phyloP scores from a whole-genome alignment of 2,113 vertebrate genomes.

The Reinhardtius hippoglossoides region DNA sequence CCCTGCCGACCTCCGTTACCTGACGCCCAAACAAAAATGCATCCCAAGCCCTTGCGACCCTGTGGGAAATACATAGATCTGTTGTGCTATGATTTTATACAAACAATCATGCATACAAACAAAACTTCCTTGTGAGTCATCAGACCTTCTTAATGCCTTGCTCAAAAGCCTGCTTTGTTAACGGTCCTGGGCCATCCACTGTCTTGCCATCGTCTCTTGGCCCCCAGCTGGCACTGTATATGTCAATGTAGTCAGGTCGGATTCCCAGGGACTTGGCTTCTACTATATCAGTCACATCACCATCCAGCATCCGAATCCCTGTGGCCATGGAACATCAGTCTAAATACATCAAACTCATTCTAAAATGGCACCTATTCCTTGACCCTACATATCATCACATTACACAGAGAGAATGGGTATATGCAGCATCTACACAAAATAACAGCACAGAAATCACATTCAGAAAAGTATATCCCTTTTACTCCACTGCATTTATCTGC shows the following conservation, averaged over 20 bases:
- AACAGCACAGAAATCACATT: too few species aligned
- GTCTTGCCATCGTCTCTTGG: constrained; percentile 96
- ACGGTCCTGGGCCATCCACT: constrained; percentile 91
- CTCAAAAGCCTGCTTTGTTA: constrained; percentile 92
- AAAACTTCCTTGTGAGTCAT: not conserved
- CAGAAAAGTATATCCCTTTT: too few species aligned
- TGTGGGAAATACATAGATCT: constrained; percentile 50
- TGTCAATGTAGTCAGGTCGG: constrained; percentile 93
- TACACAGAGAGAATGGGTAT: too few species aligned
- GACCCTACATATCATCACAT: too few species aligned
- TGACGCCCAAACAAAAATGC: constrained; percentile 93
- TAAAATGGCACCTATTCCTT: too few species aligned
- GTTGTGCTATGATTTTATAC: not conserved
- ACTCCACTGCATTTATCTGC: too few species aligned
- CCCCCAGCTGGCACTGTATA: constrained; percentile 97
- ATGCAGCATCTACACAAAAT: too few species aligned
- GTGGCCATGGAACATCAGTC: constrained; percentile 39
- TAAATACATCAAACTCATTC: not conserved
- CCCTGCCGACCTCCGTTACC: constrained; percentile 91
- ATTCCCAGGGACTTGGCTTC: constrained; percentile 93
- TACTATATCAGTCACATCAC: constrained; percentile 93
- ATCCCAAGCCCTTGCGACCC: constrained; percentile 92
- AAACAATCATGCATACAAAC: not conserved
- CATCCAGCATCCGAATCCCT: constrained; percentile 97
- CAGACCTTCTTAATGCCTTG: constrained; percentile 92